Evolutionary conservation across 2,888 invertebrate genomes (phyloP).

Genomic region (Ametastegia equiseti): DNA sequence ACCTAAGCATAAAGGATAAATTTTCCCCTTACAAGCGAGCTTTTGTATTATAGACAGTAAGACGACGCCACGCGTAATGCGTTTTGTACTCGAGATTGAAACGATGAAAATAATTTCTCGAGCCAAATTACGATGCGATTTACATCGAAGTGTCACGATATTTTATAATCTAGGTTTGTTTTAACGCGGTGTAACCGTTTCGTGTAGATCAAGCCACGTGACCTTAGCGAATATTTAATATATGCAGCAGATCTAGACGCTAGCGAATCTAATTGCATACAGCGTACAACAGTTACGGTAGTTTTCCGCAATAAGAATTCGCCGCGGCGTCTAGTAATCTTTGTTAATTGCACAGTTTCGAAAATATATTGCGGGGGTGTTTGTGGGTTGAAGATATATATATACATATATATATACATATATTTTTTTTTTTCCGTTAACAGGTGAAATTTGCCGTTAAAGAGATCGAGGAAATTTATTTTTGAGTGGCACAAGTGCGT

Average conservation of each 20-base stretch:
- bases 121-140: constrained; percentile 6
- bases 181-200: constrained; percentile 36
- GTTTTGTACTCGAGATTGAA: too few relatives aligned
- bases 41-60: too few relatives aligned
- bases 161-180: background rate
- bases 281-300: constrained; percentile 9
- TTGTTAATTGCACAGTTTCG: background rate
- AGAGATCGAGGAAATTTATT: constrained; percentile 39
- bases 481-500: constrained; percentile 51
- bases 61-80: too few relatives aligned
- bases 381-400: background rate
- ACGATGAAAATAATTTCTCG: background rate
- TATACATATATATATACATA: too few relatives aligned
- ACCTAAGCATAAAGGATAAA: too few relatives aligned
- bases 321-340: background rate
- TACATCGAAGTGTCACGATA: background rate
- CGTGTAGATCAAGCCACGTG: constrained; percentile 5
- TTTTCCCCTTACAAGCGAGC: too few relatives aligned
- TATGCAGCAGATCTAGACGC: constrained; percentile 9
- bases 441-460: constrained; percentile 26
- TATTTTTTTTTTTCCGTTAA: too few relatives aligned
- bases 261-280: constrained; percentile 18
- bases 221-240: constrained; percentile 32
- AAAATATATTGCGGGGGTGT: constrained; percentile 1
- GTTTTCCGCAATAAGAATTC: background rate